Evolutionary conservation across 2,797 vertebrate species (phyloP).

Genomic region (Leucoraja ocellata): DNA sequence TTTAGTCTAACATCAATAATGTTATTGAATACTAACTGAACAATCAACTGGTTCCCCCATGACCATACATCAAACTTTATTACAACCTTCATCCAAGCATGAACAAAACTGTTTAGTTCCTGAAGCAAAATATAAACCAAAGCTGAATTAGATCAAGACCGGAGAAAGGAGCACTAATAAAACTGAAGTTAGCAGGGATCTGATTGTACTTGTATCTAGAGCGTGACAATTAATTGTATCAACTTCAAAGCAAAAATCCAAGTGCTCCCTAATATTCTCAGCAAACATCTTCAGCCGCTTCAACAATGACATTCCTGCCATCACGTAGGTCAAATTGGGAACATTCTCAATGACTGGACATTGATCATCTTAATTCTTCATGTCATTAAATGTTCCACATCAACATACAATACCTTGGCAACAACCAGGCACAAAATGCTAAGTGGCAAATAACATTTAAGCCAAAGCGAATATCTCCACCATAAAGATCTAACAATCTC

Average conservation of each 20-base stretch:
- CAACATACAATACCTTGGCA: no score
- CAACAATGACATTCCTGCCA: neutral
- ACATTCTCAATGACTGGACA: neutral
- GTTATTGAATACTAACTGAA: neutral
- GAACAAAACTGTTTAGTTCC: neutral
- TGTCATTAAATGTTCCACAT: neutral
- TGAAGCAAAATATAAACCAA: neutral
- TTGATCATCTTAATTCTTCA: neutral
- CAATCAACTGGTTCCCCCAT: neutral
- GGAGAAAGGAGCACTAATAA: neutral
- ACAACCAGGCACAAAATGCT: no score
- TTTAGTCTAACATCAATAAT: neutral
- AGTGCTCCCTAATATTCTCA: neutral
- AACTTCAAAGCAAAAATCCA: neutral
- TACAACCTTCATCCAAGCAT: neutral
- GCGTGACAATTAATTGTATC: neutral
- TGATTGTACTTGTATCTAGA: neutral
- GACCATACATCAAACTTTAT: neutral
- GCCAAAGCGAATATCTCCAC: no score
- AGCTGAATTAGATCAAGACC: neutral
- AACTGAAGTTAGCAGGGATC: neutral
- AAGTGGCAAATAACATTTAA: no score
- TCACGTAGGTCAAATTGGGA: neutral
- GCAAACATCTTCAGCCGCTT: neutral
- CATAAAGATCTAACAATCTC: neutral